A percentile compares a stretch with the other conserved stretches of the same genome.
These are phyloP conservation scores for Pomacea maculata DNA, from an alignment of 1,140 invertebrate species.

Conservation along the genomic window DNA sequence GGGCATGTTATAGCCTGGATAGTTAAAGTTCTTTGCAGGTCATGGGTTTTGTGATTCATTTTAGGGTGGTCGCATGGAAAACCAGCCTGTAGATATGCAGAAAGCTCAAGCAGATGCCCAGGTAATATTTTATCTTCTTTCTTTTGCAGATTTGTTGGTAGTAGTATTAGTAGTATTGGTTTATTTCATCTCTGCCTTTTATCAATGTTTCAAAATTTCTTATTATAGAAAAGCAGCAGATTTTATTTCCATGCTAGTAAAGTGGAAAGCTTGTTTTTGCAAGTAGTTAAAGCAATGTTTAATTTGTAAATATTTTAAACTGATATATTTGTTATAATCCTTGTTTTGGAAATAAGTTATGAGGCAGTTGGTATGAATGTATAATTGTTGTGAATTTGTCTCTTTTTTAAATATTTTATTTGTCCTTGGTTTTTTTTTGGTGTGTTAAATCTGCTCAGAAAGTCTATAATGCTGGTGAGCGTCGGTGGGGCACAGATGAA, in stretches of 20 bases:
- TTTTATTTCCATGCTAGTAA: neutral
- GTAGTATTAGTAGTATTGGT: neutral
- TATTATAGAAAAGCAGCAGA: neutral
- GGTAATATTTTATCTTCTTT: slow-evolving; percentile 33
- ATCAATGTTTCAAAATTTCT: neutral
- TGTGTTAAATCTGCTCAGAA: slow-evolving; percentile 33
- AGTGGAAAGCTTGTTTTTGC: too few relatives aligned
- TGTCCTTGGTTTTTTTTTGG: neutral
- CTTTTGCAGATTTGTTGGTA: neutral
- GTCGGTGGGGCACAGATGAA: slow-evolving; percentile 69
- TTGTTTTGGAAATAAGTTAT: neutral
- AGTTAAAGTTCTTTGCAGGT: too few relatives aligned
- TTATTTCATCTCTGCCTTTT: too few relatives aligned
- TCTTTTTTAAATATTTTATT: neutral
- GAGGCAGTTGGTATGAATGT: too few relatives aligned
- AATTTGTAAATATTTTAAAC: too few relatives aligned
- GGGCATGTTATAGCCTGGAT: too few relatives aligned
- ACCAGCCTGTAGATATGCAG: slow-evolving; percentile 52
- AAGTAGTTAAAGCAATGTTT: too few relatives aligned
- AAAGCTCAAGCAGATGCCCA: slow-evolving; percentile 60
- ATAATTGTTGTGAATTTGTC: neutral
- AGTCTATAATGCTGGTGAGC: slow-evolving; percentile 66
- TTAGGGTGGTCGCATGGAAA: slow-evolving; percentile 56
- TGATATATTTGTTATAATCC: neutral
- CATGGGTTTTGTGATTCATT: slow-evolving; percentile 1